Conservation (phyloP, 2,888 invertebrate genomes). For the Orchesellides sinensis region DNA sequence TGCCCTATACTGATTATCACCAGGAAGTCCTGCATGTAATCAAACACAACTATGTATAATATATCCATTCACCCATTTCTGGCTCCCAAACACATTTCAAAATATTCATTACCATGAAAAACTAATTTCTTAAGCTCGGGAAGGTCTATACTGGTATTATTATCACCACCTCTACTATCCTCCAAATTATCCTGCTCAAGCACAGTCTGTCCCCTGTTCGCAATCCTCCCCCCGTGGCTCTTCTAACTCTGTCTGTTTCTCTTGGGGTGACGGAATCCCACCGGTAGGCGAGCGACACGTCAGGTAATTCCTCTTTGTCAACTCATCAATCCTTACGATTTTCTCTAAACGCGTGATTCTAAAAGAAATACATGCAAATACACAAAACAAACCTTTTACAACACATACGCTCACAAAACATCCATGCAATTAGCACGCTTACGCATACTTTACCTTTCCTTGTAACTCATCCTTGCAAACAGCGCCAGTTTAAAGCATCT, state of each 20-base stretch:
- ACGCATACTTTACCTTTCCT: neutral
- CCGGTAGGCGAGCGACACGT: neutral
- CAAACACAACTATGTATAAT: conserved; percentile 31
- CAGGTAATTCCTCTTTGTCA: conserved; percentile 10
- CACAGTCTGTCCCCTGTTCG: neutral
- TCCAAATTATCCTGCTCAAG: neutral
- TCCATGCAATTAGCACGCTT: too few species aligned
- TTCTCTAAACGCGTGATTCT: conserved; percentile 91
- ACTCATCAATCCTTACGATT: conserved; percentile 81
- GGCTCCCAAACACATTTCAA: neutral
- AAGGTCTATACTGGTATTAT: conserved; percentile 81
- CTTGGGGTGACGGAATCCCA: neutral
- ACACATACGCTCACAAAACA: neutral
- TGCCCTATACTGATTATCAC: conserved; percentile 88
- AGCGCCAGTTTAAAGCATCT: too few species aligned
- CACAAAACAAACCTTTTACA: neutral
- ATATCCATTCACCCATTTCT: neutral
- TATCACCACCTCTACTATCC: neutral
- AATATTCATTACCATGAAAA: conserved; percentile 57
- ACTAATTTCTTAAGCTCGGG: conserved; percentile 47
- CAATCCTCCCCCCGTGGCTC: neutral
- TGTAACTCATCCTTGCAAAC: neutral
- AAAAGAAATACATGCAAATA: conserved; percentile 51
- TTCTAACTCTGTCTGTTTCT: conserved; percentile 12
- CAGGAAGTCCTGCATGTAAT: conserved; percentile 86